Evolutionary conservation across 2,888 invertebrate genomes (phyloP), one percentile per base, ranked within the genome.

Genomic region (Pteria penguin): DNA sequence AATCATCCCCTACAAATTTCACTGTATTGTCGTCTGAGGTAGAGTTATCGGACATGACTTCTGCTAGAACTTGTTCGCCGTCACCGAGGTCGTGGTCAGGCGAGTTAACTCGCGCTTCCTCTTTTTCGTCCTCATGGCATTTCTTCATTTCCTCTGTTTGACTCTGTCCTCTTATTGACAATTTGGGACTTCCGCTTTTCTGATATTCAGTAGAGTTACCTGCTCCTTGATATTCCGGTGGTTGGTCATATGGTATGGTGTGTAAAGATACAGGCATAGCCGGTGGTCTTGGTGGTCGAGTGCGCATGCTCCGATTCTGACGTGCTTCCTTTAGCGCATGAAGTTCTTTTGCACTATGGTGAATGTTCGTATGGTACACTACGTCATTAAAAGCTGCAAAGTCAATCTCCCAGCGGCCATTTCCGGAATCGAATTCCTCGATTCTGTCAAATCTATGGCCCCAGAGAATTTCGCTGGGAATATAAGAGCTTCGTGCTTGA

Each of bases 401-500:
- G 71, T 89, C 86, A 27, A 88, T 84, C 75, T 84, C 85, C 89
- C 89, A 89, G 22, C 84, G 78, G 26, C 83, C 85, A 45, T 82
- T 86, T 54, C 86, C 84, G 57, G 84, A 76, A 68, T 88, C 86
- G 58, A 87, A 89, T 58, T 88, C 86, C 66, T 88, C 86, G 24
- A 89, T 83, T 24, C 86, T 76, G 45, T 89, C 86, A 75, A 91
- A 90, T 4, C 90, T 82, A 71, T 90, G 88, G 2, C 90, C 91
- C 91, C 91, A 91, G 24, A 90, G 78, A 8, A 91, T 84, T 79
- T 91, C 91, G 1, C 84, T 83, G 1, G 92, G 92, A n/a, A 92
- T 87, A 83, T 92, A 93, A 36, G 92, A 92, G n/a, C 92, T 92
- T 45, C 92, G 78, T 0, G 93, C 92, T 78, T 93, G 93, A 22